Conservation (phyloP, 2,113 vertebrate genomes). For the Sapayoa aenigma region DNA sequence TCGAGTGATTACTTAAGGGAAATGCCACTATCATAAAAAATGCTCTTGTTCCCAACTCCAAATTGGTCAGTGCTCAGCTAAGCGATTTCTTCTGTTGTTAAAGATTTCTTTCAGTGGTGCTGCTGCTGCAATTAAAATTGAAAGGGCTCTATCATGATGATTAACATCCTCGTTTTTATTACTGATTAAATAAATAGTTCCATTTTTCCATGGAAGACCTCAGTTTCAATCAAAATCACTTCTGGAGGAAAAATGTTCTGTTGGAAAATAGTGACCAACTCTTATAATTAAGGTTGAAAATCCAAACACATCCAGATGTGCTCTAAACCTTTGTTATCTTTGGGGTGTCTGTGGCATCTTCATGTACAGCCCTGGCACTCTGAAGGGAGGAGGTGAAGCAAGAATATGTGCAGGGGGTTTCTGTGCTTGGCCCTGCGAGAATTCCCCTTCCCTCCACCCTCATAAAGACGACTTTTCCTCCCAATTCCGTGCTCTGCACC, state of each 20-base stretch:
- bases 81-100: not conserved
- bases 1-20: not conserved
- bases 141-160: not conserved
- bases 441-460: not conserved
- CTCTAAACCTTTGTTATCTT: not conserved
- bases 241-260: not conserved
- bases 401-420: not conserved
- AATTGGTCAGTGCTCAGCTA: constrained; percentile 3
- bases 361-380: not conserved
- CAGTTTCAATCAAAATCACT: not conserved
- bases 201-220: constrained; percentile 13
- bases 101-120: not conserved
- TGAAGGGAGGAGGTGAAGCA: not conserved
- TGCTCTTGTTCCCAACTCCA: not conserved
- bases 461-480: not conserved
- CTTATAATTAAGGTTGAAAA: not conserved
- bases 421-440: not conserved
- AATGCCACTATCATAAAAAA: not conserved
- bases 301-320: not conserved
- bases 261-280: constrained; percentile 5
- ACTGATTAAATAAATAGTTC: constrained; percentile 24
- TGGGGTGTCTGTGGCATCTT: not conserved
- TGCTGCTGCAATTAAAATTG: not conserved
- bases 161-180: not conserved
- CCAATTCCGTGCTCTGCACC: constrained; percentile 40